Percentiles rank a stretch among this genome's conserved stretches.
phyloP scores from a whole-genome alignment of 2,113 vertebrate genomes.

The Rhodinocichla rosea region DNA sequence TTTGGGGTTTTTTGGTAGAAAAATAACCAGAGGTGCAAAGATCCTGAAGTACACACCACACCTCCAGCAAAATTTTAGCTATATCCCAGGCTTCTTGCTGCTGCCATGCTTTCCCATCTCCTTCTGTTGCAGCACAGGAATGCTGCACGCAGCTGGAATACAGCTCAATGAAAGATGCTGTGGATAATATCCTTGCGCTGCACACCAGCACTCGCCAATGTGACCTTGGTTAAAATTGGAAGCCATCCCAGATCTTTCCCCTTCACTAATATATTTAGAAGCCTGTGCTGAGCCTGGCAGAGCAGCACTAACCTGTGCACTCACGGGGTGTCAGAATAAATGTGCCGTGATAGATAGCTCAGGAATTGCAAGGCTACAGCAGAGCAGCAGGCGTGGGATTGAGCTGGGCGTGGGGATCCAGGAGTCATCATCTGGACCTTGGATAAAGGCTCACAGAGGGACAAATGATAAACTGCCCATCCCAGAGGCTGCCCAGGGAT shows the following conservation, averaged over 20 bases:
- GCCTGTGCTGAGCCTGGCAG: conserved; percentile 42
- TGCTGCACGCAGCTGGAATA: neutral
- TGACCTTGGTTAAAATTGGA: conserved; percentile 57
- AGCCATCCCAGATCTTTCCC: conserved; percentile 48
- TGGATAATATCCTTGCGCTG: neutral
- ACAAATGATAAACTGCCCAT: neutral
- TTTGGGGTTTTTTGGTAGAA: neutral
- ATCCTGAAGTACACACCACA: neutral
- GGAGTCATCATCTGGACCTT: neutral
- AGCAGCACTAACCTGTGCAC: neutral
- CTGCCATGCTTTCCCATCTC: neutral
- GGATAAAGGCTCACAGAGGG: neutral
- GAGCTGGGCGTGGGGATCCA: neutral
- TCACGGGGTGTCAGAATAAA: neutral
- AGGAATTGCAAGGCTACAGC: neutral
- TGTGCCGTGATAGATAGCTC: neutral
- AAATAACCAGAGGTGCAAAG: neutral
- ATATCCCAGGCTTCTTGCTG: neutral
- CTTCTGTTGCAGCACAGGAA: neutral
- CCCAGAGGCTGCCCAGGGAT: neutral
- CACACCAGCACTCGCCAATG: neutral
- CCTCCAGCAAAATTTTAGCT: neutral
- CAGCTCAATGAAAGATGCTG: neutral
- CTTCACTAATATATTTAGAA: conserved; percentile 49
- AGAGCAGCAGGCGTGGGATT: neutral